A percentile compares a stretch with the other conserved stretches of the same genome.
Conservation (phyloP, 2,797 vertebrate genomes). For the Gambelia wislizenii region DNA sequence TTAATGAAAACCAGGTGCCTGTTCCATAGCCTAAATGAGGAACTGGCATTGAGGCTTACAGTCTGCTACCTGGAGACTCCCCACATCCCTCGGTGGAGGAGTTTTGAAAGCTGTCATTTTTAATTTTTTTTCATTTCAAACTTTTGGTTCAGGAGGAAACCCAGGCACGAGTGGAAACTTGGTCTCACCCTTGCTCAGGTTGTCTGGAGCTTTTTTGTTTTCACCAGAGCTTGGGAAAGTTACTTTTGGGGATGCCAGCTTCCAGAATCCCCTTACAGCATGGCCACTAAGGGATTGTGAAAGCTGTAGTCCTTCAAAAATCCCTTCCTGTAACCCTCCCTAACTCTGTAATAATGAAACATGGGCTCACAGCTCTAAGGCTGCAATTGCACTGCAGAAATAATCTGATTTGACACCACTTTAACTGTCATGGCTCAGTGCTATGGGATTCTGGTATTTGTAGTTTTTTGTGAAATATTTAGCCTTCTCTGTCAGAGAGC, state of each 20-base stretch:
- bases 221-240: too few species aligned
- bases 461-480: too few species aligned
- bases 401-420: too few species aligned
- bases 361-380: neutral
- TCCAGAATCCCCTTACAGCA: too few species aligned
- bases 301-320: too few species aligned
- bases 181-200: neutral
- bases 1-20: slow-evolving; percentile 91
- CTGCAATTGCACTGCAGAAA: too few species aligned
- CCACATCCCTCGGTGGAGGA: slow-evolving; percentile 7
- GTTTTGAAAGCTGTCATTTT: neutral
- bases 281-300: too few species aligned
- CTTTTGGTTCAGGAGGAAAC: slow-evolving; percentile 26
- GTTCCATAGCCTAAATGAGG: slow-evolving; percentile 63
- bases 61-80: slow-evolving; percentile 56
- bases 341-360: neutral
- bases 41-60: slow-evolving; percentile 39
- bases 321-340: neutral
- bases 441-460: too few species aligned
- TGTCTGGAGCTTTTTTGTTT: neutral
- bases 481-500: too few species aligned
- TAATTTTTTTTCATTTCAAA: slow-evolving; percentile 24
- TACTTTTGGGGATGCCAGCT: too few species aligned
- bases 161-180: neutral
- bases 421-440: too few species aligned